These are phyloP conservation scores for Oedothorax gibbosus DNA, from an alignment of 1,140 invertebrate species.

Conservation along the genomic window DNA sequence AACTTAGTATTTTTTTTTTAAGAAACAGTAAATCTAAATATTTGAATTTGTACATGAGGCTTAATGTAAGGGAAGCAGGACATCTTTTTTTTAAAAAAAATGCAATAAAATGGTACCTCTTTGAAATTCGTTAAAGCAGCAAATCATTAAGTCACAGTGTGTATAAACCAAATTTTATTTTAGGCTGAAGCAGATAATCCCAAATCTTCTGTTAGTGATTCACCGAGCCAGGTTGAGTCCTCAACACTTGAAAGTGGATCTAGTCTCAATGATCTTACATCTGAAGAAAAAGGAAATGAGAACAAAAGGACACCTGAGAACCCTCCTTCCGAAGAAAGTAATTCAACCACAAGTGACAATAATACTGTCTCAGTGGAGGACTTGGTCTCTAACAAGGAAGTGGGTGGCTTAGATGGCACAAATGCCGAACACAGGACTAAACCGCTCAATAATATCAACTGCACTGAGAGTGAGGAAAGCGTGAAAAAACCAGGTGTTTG, in stretches of 20 bases:
- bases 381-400: background rate
- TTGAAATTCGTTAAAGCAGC: too few species aligned
- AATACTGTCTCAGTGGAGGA: background rate
- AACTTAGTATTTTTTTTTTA: too few species aligned
- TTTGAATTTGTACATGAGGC: too few species aligned
- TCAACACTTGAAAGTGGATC: background rate
- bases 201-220: background rate
- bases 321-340: background rate
- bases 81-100: too few species aligned
- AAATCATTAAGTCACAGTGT: too few species aligned
- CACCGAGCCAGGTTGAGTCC: background rate
- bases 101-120: too few species aligned
- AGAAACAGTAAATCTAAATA: too few species aligned
- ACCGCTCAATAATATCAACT: slow-evolving; percentile 34
- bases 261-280: slow-evolving; percentile 21
- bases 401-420: background rate
- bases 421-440: slow-evolving; percentile 29
- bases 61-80: too few species aligned
- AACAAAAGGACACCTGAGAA: slow-evolving; percentile 44
- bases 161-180: background rate
- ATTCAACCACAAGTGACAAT: slow-evolving; percentile 24
- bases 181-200: background rate
- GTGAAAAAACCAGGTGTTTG: slow-evolving; percentile 23
- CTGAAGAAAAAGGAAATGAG: slow-evolving; percentile 32
- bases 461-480: slow-evolving; percentile 18